Evolutionary conservation across 2,797 vertebrate genomes (phyloP), one percentile per base, ranked within the genome.

Genomic region (Enteromius mattozi): DNA sequence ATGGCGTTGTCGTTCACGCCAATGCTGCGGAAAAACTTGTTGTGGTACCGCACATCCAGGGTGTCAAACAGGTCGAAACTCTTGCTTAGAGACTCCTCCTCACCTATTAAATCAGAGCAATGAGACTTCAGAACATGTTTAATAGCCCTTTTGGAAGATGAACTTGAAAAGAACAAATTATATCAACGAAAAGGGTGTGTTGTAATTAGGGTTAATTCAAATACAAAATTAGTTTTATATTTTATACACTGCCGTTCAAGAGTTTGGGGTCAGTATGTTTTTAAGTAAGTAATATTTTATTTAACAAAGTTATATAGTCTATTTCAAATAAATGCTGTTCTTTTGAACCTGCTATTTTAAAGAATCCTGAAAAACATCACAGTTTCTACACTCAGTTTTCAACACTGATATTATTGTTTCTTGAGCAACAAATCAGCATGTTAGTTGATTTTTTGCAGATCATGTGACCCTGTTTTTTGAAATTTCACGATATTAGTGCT

Each of bases 11-110:
- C 95, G 1, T 87, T 95, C 83, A 96, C 90, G 1, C 95, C 95
- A 2, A 96, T 94, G 89, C 87, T 85, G n/a, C 95, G 85, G 91
- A 96, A 96, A 91, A 96, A 96, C 90, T 94, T 95, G 92, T 95
- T 96, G 80, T 95, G 94, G 87, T 94, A 93, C 89, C 93, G 92
- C 14, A 95, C 91, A 0, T 95, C 94, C 91, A 96, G 89, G 78
- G 88, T 89, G 30, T 95, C 94, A 6, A 96, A 96, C 84, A 96
- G 72, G 81, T 95, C 95, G 0, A 96, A 96, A 91, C 94, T 95
- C 91, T 93, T 95, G 92, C 86, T 95, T 0, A 96, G 90, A 37
- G 95, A 95, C 5, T 88, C 92, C 27, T 96, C 95, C 0, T 94
- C 93, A 8, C 92, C 95, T 96, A 47, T 8, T 12, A 65, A 83